Conservation (phyloP, 2,113 vertebrate species). For the Nycticryphes semicollaris region DNA sequence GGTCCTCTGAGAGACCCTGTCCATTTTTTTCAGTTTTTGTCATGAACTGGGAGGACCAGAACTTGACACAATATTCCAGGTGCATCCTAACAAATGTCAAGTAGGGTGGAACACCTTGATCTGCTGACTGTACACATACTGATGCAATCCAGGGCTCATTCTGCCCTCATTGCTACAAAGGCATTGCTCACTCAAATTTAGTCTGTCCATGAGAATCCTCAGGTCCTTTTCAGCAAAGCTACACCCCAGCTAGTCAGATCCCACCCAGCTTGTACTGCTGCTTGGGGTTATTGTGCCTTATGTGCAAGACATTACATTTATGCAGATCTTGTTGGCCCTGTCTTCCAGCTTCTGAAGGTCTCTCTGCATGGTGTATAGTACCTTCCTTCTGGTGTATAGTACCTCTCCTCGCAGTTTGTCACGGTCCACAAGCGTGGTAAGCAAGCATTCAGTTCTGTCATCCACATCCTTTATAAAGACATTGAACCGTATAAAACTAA, state of each 20-base stretch:
- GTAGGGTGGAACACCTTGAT: neutral
- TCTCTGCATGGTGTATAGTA: neutral
- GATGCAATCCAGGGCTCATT: neutral
- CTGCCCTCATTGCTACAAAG: neutral
- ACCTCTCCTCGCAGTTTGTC: neutral
- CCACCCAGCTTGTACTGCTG: neutral
- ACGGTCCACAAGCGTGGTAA: neutral
- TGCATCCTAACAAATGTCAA: neutral
- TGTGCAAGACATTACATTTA: neutral
- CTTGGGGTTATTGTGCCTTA: neutral
- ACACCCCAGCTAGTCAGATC: neutral
- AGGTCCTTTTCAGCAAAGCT: neutral
- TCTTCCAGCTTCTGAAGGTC: neutral
- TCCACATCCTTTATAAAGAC: neutral
- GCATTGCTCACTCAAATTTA: neutral
- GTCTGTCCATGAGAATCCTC: neutral
- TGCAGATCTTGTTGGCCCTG: neutral
- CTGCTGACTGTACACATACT: neutral
- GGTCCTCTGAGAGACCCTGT: neutral
- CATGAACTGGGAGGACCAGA: neutral
- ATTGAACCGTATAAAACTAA: neutral
- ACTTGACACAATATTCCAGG: neutral
- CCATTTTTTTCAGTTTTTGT: neutral
- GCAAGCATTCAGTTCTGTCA: neutral
- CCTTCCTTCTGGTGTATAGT: neutral